Evolutionary conservation across 2,888 invertebrate species (phyloP).

Genomic region (Athalia circularis): DNA sequence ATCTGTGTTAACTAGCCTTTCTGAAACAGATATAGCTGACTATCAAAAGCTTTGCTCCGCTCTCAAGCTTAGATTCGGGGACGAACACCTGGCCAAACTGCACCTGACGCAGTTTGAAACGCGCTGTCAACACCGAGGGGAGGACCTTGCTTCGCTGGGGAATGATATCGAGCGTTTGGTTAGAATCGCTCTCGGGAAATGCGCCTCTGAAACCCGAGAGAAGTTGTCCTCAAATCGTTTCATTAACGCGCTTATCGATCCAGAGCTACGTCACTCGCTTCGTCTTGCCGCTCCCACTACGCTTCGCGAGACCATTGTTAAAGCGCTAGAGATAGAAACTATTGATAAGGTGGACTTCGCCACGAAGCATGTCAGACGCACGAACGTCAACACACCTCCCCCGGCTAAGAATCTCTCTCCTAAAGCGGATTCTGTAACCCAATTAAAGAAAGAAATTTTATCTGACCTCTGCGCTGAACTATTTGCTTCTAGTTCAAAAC

Average conservation of each 20-base stretch:
- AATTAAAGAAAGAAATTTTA: not conserved
- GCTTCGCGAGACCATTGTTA: not conserved
- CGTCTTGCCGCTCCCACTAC: not conserved
- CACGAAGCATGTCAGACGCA: not conserved
- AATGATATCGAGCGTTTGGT: not conserved
- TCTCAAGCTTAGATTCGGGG: not conserved
- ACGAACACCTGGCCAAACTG: slow-evolving; percentile 3
- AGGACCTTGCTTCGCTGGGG: not conserved
- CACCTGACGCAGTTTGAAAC: not conserved
- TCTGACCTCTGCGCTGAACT: no score
- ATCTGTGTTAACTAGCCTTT: not conserved
- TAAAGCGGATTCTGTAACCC: not conserved
- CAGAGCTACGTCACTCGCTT: not conserved
- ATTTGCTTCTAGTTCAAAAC: no score
- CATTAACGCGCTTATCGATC: not conserved
- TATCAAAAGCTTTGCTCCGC: not conserved
- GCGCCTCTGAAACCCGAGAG: not conserved
- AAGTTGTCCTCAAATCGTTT: not conserved
- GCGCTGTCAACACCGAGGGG: not conserved
- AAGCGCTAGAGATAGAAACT: not conserved
- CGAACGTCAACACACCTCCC: not conserved
- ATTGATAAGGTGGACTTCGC: not conserved
- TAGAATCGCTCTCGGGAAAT: not conserved
- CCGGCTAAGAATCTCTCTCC: not conserved
- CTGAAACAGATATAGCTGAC: not conserved